A percentile compares a stretch with the other conserved stretches of the same genome.
Conservation (phyloP, 2,888 invertebrate species). For the Dasysyrphus tricinctus region DNA sequence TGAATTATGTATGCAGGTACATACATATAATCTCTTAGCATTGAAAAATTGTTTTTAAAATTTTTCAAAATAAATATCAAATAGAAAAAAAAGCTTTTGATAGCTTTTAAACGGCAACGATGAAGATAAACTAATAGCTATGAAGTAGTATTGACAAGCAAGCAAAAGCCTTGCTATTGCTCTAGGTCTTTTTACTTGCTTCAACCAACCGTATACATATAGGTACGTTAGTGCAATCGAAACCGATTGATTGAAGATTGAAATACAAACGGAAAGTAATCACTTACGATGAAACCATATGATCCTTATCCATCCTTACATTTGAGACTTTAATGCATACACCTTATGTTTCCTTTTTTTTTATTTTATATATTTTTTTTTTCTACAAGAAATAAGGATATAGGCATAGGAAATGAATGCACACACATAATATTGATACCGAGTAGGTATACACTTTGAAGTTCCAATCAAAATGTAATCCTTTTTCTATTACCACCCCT, state of each 20-base stretch:
- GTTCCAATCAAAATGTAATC: constrained; percentile 65
- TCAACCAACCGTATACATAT: background rate
- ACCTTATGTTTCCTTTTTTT: constrained; percentile 1
- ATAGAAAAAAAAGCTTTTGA: background rate
- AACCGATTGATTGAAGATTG: constrained; percentile 47
- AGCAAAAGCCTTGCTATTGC: background rate
- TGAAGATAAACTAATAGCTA: background rate
- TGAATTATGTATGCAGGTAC: too few species aligned
- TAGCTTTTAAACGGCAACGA: background rate
- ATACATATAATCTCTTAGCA: too few species aligned
- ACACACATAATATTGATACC: constrained; percentile 36
- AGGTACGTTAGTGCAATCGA: constrained; percentile 7
- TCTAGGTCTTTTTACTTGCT: background rate
- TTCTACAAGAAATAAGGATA: background rate
- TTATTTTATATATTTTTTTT: background rate
- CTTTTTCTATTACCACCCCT: constrained; percentile 50
- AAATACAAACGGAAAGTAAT: constrained; percentile 61
- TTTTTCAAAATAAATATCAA: background rate
- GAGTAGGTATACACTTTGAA: constrained; percentile 33
- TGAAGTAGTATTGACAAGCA: background rate
- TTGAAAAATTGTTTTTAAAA: too few species aligned
- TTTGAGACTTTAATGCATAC: constrained; percentile 8
- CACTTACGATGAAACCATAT: constrained; percentile 64
- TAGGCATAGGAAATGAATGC: constrained; percentile 19
- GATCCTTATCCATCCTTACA: constrained; percentile 15